Evolutionary conservation across 2,113 vertebrate genomes (phyloP), one percentile per base, ranked within the genome.

Genomic region (Malurus alboscapulatus): DNA sequence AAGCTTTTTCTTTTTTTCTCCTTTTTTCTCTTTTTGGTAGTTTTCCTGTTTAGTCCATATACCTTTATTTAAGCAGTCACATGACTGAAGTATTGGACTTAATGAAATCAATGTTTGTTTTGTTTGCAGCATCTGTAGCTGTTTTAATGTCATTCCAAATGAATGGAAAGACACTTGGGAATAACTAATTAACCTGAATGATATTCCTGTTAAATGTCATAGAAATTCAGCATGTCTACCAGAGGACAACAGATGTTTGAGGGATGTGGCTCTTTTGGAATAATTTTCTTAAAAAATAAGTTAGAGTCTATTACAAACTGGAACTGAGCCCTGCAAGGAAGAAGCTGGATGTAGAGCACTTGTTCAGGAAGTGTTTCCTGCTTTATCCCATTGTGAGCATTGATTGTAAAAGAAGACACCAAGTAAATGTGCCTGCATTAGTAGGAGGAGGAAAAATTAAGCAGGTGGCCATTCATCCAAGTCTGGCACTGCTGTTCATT

Each of bases 371-470:
- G 29, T 6, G 14, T 63, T 55, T 73, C 24, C 58, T 84, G 53
- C 48, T 40, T 36, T 30, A 8, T 63, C 62, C 44, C n/a, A 2
- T 7, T 15, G 29, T 6, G 57, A 81, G 24, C 11, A 14, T 24
- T 38, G 25, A 17, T 9, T 61, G 34, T 29, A 27, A 22, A 76
- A 40, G 59, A 32, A 21, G 29, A 24, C 34, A 63, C 6, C 44
- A 55, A 66, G 34, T 83, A 26, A 51, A 83, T 13, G 51, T 71
- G 34, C 18, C n/a, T 68, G 42, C 14, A 3, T 9, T 48, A 4
- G 10, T 1, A 1, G 6, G 22, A 38, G 13, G 6, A 4, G 7
- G 2, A 11, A 6, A 5, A 25, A 34, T 16, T 4, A 4, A 1
- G 16, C 22, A 1, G 4, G n/a, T 42, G 40, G 45, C 54, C n/a